Evolutionary conservation across 2,797 vertebrate species (phyloP), one percentile per base, ranked within the genome.

Genomic region (Lates japonicus): DNA sequence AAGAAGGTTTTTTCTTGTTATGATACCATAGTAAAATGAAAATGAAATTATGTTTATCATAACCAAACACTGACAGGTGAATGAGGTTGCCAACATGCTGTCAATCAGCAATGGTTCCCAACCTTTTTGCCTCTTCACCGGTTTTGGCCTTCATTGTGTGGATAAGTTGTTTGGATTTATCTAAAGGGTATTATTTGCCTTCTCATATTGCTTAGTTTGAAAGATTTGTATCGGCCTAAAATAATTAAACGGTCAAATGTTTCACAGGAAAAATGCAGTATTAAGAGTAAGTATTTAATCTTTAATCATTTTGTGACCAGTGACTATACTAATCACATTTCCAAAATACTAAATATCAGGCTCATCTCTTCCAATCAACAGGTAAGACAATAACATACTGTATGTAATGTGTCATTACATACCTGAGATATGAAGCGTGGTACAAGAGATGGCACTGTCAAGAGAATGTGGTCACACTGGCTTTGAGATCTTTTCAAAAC

Each of bases 131-230:
- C n/a, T 44, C 19, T 33, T 51, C 12, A 65, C 29, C 48, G 35
- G 22, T 14, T 22, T 42, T 8, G 42, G 33, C 31, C 7, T 42
- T 33, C 33, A 4, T 5, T n/a, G n/a, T 58, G 16, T 39, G 10
- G 2, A 33, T 12, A 31, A 20, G 5, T 19, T 39, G 37, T 3
- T 3, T 3, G 39, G 8, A 39, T 39, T 39, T 13, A 14, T 13
- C 41, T 42, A 42, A 1, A 39, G 37, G 37, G 5, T 39, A 1
- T 39, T 39, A 7, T 39, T 39, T 39, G 12, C 16, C 1, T 11
- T 55, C 8, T 77, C 51, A 31, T 29, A n/a, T 29, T 52, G n/a
- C 12, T 44, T 25, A 42, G 19, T 66, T 66, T 17, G 25, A 65
- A 52, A 5, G 25, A 42, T 59, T 33, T n/a, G 19, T 11, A 3